Evolutionary conservation across 2,113 vertebrate genomes (phyloP), one percentile per base, ranked within the genome.

Genomic region (Manacus vitellinus): DNA sequence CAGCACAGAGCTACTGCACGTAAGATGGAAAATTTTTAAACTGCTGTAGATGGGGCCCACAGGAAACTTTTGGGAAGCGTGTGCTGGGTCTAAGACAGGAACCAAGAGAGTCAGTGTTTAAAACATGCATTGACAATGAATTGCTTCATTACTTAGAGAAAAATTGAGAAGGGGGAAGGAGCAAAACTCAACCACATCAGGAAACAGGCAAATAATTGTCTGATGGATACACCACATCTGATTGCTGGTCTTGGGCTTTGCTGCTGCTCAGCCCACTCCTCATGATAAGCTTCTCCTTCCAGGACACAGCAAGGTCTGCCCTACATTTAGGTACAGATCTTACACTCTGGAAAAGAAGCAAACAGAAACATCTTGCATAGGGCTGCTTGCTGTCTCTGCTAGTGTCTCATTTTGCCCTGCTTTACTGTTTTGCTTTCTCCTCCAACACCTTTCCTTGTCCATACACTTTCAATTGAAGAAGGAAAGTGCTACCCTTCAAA

Each of bases 91-190:
- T 92, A 93, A 92, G 89, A 86, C 67, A 92, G 88, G 63, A 92
- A 92, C 92, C 68, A 67, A 88, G 68, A 71, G 55, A 94, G 88
- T 61, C 63, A 54, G 58, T 90, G 39, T 96, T 96, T 90, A 92
- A 95, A 94, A 89, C 74, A 89, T 24, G 31, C 80, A 75, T 70
- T 84, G 94, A 91, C 91, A 92, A 71, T 89, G 30, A 94, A 88
- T 75, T 92, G 73, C 80, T 94, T 92, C 88, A 89, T 96, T 94
- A 92, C 75, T 77, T 55, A 31, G 20, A 93, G 82, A 82, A 95
- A 94, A 90, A 80, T 1, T 74, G 75, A 81, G 79, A 71, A 61
- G 28, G 19, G 6, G 68, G 49, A 67, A 78, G 65, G 61, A 70
- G 28, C 56, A 63, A 95, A 94, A 89, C 19, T 77, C 61, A 87